These are phyloP conservation scores for Gasteruption jaculator DNA, from an alignment of 2,888 invertebrate genomes.

Conservation along the genomic window DNA sequence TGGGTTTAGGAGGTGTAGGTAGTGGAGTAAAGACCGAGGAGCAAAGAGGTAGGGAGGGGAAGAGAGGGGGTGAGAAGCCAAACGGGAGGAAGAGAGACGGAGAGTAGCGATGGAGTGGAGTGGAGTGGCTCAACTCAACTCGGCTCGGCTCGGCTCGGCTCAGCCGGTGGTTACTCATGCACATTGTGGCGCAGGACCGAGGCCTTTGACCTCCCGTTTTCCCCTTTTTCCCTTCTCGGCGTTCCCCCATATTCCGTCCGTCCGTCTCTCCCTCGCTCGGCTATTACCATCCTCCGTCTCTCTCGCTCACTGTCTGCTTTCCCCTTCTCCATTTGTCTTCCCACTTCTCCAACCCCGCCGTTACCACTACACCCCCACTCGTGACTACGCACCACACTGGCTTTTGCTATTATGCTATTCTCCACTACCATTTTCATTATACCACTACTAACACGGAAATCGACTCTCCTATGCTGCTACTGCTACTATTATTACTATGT, in stretches of 20 bases:
- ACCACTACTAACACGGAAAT: no score
- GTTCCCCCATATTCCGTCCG: conserved; percentile 9
- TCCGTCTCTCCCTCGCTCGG: conserved; percentile 3
- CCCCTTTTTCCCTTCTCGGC: conserved; percentile 22
- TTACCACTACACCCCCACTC: no score
- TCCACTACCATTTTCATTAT: no score
- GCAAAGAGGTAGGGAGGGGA: background rate
- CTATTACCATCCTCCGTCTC: conserved; percentile 18
- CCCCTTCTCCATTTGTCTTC: conserved; percentile 11
- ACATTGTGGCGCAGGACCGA: conserved; percentile 39
- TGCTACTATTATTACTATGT: no score
- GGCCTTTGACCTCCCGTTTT: conserved; percentile 47
- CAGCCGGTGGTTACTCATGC: conserved; percentile 34
- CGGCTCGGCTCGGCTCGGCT: conserved; percentile 27
- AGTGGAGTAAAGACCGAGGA: no score
- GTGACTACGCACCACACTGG: no score
- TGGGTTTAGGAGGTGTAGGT: conserved; percentile 9
- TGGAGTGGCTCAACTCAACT: conserved; percentile 17
- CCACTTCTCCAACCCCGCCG: conserved; percentile 14
- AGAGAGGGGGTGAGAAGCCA: conserved; percentile 2
- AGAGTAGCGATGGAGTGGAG: conserved; percentile 20
- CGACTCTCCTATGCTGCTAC: no score
- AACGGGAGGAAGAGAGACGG: conserved; percentile 7
- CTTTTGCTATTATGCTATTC: no score
- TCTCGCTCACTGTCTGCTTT: conserved; percentile 14